Evolutionary conservation across 2,888 invertebrate genomes (phyloP).

Genomic region (Thalpophila matura): DNA sequence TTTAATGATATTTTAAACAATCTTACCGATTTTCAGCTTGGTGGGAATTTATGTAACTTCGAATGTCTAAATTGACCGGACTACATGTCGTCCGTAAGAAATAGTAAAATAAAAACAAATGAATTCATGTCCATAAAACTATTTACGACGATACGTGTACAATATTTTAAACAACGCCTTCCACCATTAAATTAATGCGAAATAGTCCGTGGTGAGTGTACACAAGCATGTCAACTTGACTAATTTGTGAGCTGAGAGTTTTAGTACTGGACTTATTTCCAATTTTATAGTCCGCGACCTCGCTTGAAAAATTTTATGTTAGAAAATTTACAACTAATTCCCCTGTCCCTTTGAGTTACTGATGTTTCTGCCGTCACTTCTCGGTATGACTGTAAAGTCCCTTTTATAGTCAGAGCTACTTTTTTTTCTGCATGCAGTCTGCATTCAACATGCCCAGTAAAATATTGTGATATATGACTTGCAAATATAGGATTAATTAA

Average conservation of each 20-base stretch:
- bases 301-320: slow-evolving; percentile 66
- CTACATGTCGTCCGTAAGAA: slow-evolving; percentile 48
- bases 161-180: slow-evolving; percentile 70
- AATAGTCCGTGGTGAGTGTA: slow-evolving; percentile 65
- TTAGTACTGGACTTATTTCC: slow-evolving; percentile 69
- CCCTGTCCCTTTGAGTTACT: slow-evolving; percentile 72
- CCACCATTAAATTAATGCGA: slow-evolving; percentile 71
- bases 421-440: slow-evolving; percentile 64
- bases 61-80: too few species aligned
- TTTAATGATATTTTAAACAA: too few species aligned
- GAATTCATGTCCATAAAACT: slow-evolving; percentile 61
- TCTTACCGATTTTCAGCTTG: too few species aligned
- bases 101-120: slow-evolving; percentile 56
- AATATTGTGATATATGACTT: slow-evolving; percentile 70
- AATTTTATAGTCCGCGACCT: slow-evolving; percentile 62
- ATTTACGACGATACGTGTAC: slow-evolving; percentile 65
- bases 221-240: slow-evolving; percentile 64
- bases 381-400: slow-evolving; percentile 71
- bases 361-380: slow-evolving; percentile 70
- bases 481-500: slow-evolving; percentile 51
- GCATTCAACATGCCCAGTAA: slow-evolving; percentile 65
- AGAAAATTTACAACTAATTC: slow-evolving; percentile 76
- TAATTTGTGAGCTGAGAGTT: slow-evolving; percentile 72
- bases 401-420: slow-evolving; percentile 70
- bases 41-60: too few species aligned